These are phyloP conservation scores for Pinctada fucata DNA, from an alignment of 2,888 invertebrate species.

Conservation along the genomic window DNA sequence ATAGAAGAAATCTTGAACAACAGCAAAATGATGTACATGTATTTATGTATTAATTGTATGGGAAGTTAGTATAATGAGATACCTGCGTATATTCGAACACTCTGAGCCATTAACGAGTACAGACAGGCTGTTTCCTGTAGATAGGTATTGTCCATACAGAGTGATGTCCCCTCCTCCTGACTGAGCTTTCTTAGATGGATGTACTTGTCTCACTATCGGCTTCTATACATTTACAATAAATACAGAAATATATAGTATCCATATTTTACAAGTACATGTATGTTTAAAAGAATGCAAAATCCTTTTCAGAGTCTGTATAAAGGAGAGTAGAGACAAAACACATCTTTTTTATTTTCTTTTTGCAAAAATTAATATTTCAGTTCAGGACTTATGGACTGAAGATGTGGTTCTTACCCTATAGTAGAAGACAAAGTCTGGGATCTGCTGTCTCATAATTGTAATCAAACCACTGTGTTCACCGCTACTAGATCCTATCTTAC, in stretches of 20 bases:
- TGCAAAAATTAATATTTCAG: background rate
- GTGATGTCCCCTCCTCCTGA: conserved; percentile 97
- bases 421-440: conserved; percentile 28
- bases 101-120: conserved; percentile 51
- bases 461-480: conserved; percentile 19
- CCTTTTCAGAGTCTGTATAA: too few relatives aligned
- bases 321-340: too few relatives aligned
- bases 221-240: conserved; percentile 78
- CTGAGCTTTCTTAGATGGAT: conserved; percentile 87
- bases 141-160: conserved; percentile 93
- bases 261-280: too few relatives aligned
- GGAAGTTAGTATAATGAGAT: background rate
- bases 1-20: too few relatives aligned
- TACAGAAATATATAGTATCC: background rate
- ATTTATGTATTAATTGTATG: background rate
- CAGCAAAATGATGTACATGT: background rate
- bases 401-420: conserved; percentile 47
- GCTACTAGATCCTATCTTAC: conserved; percentile 52
- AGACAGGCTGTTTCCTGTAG: conserved; percentile 87
- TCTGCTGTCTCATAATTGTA: background rate
- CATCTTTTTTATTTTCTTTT: background rate
- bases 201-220: conserved; percentile 80
- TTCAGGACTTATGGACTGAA: too few relatives aligned
- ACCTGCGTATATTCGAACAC: conserved; percentile 39
- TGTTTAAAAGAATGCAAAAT: too few relatives aligned